A percentile compares a stretch with the other conserved stretches of the same genome.
These are phyloP conservation scores for Acanthoscelides obtectus DNA, from an alignment of 2,888 invertebrate genomes.

Conservation along the genomic window DNA sequence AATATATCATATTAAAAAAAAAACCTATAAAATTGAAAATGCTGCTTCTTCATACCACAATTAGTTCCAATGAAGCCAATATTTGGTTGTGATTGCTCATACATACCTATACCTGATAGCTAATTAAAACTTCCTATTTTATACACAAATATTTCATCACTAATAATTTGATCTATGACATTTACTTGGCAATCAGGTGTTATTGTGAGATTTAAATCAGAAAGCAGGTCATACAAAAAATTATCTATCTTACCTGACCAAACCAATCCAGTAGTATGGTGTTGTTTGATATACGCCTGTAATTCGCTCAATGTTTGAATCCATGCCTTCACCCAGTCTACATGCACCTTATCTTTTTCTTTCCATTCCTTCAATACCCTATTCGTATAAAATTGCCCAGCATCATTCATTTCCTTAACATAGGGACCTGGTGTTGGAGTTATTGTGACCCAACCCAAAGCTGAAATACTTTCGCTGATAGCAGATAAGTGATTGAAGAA, in stretches of 20 bases:
- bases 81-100: no score
- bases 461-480: constrained; percentile 93
- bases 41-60: no score
- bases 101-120: no score
- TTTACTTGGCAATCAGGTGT: neutral
- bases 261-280: constrained; percentile 94
- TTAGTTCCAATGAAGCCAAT: no score
- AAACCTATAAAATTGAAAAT: no score
- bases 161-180: neutral
- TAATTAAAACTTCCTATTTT: no score
- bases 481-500: constrained; percentile 95
- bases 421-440: constrained; percentile 91
- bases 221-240: neutral
- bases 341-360: constrained; percentile 87
- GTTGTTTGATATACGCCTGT: constrained; percentile 87
- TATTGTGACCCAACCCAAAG: constrained; percentile 94
- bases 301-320: constrained; percentile 78
- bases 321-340: constrained; percentile 95
- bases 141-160: neutral
- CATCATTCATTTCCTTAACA: constrained; percentile 98
- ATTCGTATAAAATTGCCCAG: constrained; percentile 93
- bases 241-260: constrained; percentile 59
- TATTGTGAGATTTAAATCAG: neutral
- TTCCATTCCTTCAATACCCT: constrained; percentile 97
- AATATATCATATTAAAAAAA: no score